Conservation (phyloP, 1,140 invertebrate species). For the Stratiolaelaps scimitus region DNA sequence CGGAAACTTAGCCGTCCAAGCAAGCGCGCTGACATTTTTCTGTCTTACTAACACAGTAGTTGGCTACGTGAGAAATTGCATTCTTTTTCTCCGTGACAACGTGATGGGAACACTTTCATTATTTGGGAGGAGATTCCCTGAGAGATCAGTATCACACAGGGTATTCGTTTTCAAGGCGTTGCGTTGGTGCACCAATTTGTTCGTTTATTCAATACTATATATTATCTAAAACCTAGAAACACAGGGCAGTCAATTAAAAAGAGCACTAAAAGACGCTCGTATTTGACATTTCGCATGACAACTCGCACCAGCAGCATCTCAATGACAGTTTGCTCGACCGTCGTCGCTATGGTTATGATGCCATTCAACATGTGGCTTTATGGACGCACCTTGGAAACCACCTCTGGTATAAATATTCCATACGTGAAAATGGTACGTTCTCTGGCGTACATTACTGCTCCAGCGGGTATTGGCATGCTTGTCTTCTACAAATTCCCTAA, state of each 20-base stretch:
- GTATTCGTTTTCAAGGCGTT: not conserved
- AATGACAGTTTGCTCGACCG: slow-evolving; percentile 41
- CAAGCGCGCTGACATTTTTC: too few species aligned
- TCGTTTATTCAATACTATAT: not conserved
- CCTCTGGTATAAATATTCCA: slow-evolving; percentile 39
- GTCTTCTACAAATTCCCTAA: slow-evolving; percentile 39
- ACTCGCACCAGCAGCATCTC: slow-evolving; percentile 41
- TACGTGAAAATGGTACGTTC: slow-evolving; percentile 40
- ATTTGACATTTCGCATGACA: slow-evolving; percentile 32
- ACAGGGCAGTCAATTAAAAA: slow-evolving; percentile 11
- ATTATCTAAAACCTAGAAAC: slow-evolving; percentile 1
- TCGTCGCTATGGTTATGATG: slow-evolving; percentile 41
- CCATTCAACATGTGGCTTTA: slow-evolving; percentile 42
- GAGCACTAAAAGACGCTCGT: slow-evolving; percentile 34
- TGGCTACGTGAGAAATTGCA: too few species aligned
- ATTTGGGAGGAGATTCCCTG: too few species aligned
- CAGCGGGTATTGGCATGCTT: slow-evolving; percentile 40
- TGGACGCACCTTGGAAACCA: slow-evolving; percentile 38
- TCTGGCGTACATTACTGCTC: slow-evolving; percentile 38
- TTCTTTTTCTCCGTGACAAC: too few species aligned
- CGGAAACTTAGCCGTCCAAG: too few species aligned
- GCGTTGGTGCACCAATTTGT: not conserved
- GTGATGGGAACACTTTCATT: too few species aligned
- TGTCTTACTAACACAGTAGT: too few species aligned
- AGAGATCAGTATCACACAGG: too few species aligned